A percentile compares a stretch with the other conserved stretches of the same genome.
Evolutionary conservation across 2,113 vertebrate species (phyloP).

Genomic region (Turdus rufiventris): DNA sequence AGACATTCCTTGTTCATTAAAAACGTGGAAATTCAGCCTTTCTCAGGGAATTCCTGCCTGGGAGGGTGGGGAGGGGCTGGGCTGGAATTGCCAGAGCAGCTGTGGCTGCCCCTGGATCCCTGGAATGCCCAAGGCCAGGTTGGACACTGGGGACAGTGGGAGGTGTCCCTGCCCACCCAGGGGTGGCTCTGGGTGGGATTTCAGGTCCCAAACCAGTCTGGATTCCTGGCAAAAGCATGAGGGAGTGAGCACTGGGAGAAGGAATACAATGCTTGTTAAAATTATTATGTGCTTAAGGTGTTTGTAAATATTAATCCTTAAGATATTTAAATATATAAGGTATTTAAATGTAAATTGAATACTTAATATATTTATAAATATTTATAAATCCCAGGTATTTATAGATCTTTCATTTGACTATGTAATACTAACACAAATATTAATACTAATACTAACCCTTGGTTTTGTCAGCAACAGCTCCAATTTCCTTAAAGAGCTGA

Average conservation of each 20-base stretch:
- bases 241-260: neutral
- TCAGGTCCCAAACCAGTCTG: neutral
- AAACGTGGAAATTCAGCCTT: neutral
- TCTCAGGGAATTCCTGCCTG: neutral
- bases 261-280: neutral
- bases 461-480: neutral
- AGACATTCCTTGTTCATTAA: neutral
- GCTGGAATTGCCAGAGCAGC: neutral
- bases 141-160: neutral
- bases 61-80: neutral
- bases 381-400: neutral
- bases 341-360: neutral
- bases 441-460: neutral
- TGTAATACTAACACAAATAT: neutral
- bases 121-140: neutral
- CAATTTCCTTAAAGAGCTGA: neutral
- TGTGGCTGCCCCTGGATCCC: neutral
- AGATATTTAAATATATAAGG: neutral
- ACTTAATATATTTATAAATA: neutral
- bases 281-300: neutral
- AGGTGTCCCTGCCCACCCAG: neutral
- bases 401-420: neutral
- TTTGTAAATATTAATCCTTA: neutral
- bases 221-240: neutral
- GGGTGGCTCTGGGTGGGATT: accelerated